Conservation (phyloP, 1,140 invertebrate genomes). For the Oryzaephilus surinamensis region DNA sequence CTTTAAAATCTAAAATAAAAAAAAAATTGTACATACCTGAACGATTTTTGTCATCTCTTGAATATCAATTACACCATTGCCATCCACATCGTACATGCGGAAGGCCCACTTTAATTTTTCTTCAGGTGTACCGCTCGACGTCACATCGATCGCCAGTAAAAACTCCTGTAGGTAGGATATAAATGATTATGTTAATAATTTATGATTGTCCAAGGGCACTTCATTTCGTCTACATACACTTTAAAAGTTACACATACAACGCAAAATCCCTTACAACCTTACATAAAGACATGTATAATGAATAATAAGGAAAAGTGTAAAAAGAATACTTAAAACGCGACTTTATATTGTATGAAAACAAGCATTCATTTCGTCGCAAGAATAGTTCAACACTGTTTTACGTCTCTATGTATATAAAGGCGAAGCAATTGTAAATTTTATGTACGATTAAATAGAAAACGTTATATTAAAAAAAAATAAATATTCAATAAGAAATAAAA, state of each 20-base stretch:
- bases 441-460: too few relatives aligned
- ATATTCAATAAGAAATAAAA: too few relatives aligned
- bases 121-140: slow-evolving; percentile 92
- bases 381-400: too few relatives aligned
- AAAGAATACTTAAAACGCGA: too few relatives aligned
- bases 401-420: too few relatives aligned
- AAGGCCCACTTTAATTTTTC: slow-evolving; percentile 99
- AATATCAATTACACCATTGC: slow-evolving; percentile 96
- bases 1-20: too few relatives aligned
- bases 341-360: too few relatives aligned
- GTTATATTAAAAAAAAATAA: too few relatives aligned
- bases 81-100: slow-evolving; percentile 98
- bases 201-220: slow-evolving; percentile 7
- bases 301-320: too few relatives aligned
- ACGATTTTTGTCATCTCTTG: slow-evolving; percentile 93
- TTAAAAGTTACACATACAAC: not conserved
- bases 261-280: not conserved
- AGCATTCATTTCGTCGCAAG: too few relatives aligned
- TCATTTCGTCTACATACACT: not conserved
- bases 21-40: slow-evolving; percentile 56
- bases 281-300: too few relatives aligned
- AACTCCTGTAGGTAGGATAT: slow-evolving; percentile 68
- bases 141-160: slow-evolving; percentile 94
- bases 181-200: slow-evolving; percentile 22
- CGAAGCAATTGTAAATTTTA: too few relatives aligned